Conservation (phyloP, 1,140 invertebrate species). For the Onthophagus taurus region DNA sequence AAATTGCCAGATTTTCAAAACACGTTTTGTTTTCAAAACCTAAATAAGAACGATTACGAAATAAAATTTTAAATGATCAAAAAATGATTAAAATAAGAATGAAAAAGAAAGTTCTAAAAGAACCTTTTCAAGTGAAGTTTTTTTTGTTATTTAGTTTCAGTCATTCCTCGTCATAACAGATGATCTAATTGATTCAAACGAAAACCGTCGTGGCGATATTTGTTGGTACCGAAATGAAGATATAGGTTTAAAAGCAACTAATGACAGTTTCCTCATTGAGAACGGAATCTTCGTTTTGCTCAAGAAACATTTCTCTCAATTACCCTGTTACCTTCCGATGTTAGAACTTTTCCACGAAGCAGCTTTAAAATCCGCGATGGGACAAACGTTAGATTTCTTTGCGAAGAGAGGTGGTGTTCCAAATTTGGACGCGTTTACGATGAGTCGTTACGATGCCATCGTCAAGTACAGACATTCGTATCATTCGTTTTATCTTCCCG, state of each 20-base stretch:
- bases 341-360: constrained; percentile 82
- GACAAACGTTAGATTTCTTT: constrained; percentile 62
- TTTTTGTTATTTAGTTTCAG: constrained; percentile 54
- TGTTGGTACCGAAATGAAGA: constrained; percentile 79
- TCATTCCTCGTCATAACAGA: constrained; percentile 77
- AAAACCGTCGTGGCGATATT: constrained; percentile 67
- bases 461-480: constrained; percentile 91
- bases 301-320: constrained; percentile 62
- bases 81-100: neutral
- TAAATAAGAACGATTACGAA: neutral
- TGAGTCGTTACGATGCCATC: constrained; percentile 78
- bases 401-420: constrained; percentile 50
- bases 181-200: constrained; percentile 84
- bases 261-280: constrained; percentile 78
- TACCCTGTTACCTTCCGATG: constrained; percentile 69
- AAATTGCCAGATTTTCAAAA: too few relatives aligned
- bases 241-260: constrained; percentile 74
- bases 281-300: constrained; percentile 67
- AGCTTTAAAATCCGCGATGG: constrained; percentile 67
- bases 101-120: neutral
- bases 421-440: constrained; percentile 63
- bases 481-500: constrained; percentile 87
- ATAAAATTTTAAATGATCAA: neutral
- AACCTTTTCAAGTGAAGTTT: neutral
- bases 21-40: neutral